Base-by-base conservation (phyloP, 2,888 invertebrate species). In the Caenorhabditis plicata region DNA sequence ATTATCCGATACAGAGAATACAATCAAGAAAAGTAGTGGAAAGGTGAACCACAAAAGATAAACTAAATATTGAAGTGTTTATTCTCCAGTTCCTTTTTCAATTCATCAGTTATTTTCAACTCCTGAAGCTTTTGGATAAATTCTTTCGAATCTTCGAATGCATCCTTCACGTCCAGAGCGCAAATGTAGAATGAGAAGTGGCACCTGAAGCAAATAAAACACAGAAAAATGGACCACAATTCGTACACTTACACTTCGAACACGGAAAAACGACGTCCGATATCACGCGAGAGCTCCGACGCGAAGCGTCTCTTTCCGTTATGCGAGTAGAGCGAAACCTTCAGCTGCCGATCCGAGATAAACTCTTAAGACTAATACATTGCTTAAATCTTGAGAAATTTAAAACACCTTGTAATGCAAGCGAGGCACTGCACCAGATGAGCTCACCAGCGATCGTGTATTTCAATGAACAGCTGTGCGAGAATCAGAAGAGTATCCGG, bases 141-240 rank as follows among this genome's bases (percentile, higher is more conserved):
- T 8, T 41, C 42, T 26, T 23, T 41, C 27, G 42, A 25, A n/a
- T 41, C 42, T 26, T 26, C 42, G 42, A 41, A 41, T 23, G 27
- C 42, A 23, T 23, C 42, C 26, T 23, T 41, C 42, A 41, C 42
- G 27, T 41, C 42, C 15, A 8, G 42, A 41, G 42, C 25, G 42
- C 27, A n/a, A 26, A 41, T 48, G 41, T 40, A 48, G 32, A 48
- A 48, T 19, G 40, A 41, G 25, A 26, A 40, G 29, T 48, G 48
- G 31, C 48, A 48, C 25, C 48, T 48, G 48, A 42, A 48, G 41
- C 48, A 48, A 40, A 48, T 48, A 42, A 48, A 25, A 48, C 48
- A 48, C 48, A 48, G 20, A 40, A 48, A 46, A 46, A 46, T 46
- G 46, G 46, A 46, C 15, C 15, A 48, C 19, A 41, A 41, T 26